Percentiles rank a stretch among this genome's conserved stretches.
Conservation (phyloP, 2,888 invertebrate species). For the Herminia tarsipennalis region DNA sequence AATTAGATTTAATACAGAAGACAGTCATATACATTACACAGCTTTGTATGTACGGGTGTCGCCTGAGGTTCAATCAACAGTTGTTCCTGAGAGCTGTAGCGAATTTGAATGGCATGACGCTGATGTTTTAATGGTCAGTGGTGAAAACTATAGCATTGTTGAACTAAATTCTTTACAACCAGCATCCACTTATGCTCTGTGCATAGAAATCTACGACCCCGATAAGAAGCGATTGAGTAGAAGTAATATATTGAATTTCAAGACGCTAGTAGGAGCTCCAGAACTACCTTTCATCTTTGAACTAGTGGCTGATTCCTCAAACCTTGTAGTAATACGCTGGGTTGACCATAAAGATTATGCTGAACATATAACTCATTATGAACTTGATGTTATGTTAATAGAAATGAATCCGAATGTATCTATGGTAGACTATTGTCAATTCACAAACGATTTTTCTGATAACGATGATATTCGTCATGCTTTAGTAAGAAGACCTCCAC, state of each 20-base stretch:
- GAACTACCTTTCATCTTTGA: constrained; percentile 74
- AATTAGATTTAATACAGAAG: constrained; percentile 56
- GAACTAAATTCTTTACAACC: constrained; percentile 59
- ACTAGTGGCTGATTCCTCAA: constrained; percentile 61
- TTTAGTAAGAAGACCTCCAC: constrained; percentile 67
- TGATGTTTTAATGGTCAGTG: constrained; percentile 44
- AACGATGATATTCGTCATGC: constrained; percentile 64
- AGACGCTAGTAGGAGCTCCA: constrained; percentile 69
- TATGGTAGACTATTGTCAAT: constrained; percentile 61
- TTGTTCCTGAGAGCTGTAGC: constrained; percentile 73
- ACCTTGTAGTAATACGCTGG: constrained; percentile 66
- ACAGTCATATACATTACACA: constrained; percentile 59
- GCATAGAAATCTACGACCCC: constrained; percentile 69
- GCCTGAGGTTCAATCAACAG: constrained; percentile 44
- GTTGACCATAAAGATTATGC: constrained; percentile 70
- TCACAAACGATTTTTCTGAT: constrained; percentile 50
- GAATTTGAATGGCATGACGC: constrained; percentile 70
- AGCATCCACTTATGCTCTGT: constrained; percentile 72
- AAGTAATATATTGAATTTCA: constrained; percentile 66
- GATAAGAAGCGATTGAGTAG: constrained; percentile 53
- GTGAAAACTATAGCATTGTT: constrained; percentile 44
- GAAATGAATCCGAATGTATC: constrained; percentile 57
- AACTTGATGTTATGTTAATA: constrained; percentile 67
- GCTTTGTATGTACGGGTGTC: constrained; percentile 68
- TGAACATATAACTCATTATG: constrained; percentile 62